phyloP scores from a whole-genome alignment of 2,797 vertebrate genomes.

The Melanogrammus aeglefinus region DNA sequence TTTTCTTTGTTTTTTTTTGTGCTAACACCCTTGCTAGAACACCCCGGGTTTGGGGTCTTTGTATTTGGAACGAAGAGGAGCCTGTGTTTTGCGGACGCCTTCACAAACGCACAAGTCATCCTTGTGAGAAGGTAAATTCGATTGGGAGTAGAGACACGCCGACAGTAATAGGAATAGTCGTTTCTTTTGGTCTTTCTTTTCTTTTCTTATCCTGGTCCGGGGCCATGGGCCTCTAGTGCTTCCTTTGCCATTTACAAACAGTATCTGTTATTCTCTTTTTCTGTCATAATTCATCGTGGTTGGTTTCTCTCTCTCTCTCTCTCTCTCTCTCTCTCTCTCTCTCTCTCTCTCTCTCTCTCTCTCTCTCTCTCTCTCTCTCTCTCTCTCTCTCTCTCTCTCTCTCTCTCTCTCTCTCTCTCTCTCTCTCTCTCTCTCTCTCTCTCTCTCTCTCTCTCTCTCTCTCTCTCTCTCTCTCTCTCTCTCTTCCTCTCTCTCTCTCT shows the following conservation, averaged over 20 bases:
- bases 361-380: background rate
- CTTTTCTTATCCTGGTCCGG: background rate
- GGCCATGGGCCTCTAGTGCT: background rate
- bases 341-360: background rate
- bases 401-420: background rate
- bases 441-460: background rate
- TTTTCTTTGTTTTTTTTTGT: too few relatives aligned
- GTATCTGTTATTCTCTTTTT: background rate
- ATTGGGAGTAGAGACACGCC: background rate
- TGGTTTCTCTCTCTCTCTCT: too few relatives aligned
- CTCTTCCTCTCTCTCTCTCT: too few relatives aligned
- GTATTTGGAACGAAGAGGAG: too few relatives aligned
- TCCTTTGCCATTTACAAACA: conserved; percentile 2
- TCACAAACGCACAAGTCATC: conserved; percentile 20
- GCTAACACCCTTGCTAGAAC: background rate
- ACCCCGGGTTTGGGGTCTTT: background rate
- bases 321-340: background rate
- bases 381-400: background rate
- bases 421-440: background rate
- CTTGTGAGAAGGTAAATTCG: background rate
- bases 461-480: background rate
- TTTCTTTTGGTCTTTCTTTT: conserved; percentile 15
- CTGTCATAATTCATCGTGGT: background rate
- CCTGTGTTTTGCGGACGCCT: conserved; percentile 17
- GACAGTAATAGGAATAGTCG: background rate